Evolutionary conservation across 2,797 vertebrate genomes (phyloP), one percentile per base, ranked within the genome.

Genomic region (Acipenser oxyrinchus): DNA sequence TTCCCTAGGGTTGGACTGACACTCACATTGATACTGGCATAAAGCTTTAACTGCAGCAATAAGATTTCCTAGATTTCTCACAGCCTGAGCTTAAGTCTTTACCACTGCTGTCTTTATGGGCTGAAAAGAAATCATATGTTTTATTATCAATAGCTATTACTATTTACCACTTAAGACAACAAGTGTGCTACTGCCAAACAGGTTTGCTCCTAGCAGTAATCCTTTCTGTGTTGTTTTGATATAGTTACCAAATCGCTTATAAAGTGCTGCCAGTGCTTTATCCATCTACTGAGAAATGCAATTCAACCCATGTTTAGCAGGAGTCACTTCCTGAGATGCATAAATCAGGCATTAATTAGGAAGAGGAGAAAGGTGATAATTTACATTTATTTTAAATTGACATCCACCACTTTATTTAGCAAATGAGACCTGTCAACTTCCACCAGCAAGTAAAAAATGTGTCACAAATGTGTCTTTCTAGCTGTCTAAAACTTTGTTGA

Each of bases 301-400:
- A 37, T 37, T 37, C 37, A 37, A 37, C 37, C 37, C 53, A 10
- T 55, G n/a, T 55, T 55, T n/a, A 55, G 53, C 53, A 55, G 53
- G 53, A 55, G 53, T 10, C n/a, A 6, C 53, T n/a, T 10, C 53
- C 53, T 55, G 37, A 66, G 70, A 82, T 81, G 57, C 69, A 77
- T 88, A 84, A 81, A 78, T 83, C 80, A 81, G 76, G 78, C 66
- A 71, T 84, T 82, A 83, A 84, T 82, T 79, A 80, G 77, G 72
- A 76, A 68, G 67, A 61, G 63, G 78, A 77, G 74, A 82, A 86
- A 84, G 84, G 77, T 82, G 75, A 89, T 86, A 81, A 91, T 91
- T 90, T 90, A 79, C 73, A 81, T 88, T 84, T 84, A 83, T 83
- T 87, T 88, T 78, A 83, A 68, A 80, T 80, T 82, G 81, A 83